Percentiles rank a stretch among this genome's conserved stretches.
Conservation (phyloP, 2,113 vertebrate species). For the Mionectes macconnelli region DNA sequence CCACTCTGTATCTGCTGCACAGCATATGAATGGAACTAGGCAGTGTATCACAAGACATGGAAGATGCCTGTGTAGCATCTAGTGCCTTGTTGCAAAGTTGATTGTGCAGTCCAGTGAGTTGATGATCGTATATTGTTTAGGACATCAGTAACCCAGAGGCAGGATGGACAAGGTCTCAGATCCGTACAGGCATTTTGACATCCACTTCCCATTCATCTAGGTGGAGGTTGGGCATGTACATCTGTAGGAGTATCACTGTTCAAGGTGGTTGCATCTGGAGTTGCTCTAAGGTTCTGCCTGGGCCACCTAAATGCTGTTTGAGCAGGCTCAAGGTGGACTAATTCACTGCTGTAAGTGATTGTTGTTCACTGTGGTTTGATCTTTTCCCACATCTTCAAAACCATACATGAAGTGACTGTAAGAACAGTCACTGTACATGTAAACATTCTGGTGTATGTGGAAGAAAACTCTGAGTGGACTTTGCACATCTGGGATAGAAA, state of each 20-base stretch:
- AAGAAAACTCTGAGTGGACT: not conserved
- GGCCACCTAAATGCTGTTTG: not conserved
- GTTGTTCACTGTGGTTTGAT: not conserved
- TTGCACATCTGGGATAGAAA: not conserved
- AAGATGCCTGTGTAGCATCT: not conserved
- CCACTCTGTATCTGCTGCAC: not conserved
- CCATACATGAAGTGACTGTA: not conserved
- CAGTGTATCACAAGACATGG: not conserved
- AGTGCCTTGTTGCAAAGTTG: not conserved
- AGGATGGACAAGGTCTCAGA: not conserved
- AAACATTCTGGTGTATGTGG: not conserved
- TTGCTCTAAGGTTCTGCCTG: not conserved
- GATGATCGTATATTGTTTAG: not conserved
- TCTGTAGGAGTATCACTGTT: not conserved
- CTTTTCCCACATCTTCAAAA: not conserved
- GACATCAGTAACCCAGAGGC: not conserved
- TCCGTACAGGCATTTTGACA: not conserved
- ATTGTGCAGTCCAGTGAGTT: not conserved
- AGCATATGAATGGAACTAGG: not conserved
- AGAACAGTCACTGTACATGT: not conserved
- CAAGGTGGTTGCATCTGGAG: not conserved
- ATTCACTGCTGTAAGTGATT: not conserved
- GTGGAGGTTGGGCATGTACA: not conserved
- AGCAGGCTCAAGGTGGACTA: not conserved
- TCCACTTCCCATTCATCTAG: rapidly evolving